Evolutionary conservation across 2,797 vertebrate genomes (phyloP).

Genomic region (Antennarius maculatus): DNA sequence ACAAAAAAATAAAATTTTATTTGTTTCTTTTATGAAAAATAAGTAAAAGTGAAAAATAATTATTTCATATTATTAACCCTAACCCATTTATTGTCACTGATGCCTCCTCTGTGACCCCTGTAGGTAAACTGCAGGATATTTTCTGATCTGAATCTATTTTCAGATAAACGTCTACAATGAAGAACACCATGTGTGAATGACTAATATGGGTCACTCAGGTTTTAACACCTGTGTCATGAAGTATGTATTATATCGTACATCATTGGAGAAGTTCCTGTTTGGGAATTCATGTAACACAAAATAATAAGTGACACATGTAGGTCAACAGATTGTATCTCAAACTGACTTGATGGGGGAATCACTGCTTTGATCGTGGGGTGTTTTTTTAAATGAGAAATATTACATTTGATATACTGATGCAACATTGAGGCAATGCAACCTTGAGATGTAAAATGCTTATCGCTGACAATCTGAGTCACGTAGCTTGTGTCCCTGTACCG

Average conservation of each 20-base stretch:
- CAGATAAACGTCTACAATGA: slow-evolving; percentile 16
- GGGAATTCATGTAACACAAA: slow-evolving; percentile 36
- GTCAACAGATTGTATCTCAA: slow-evolving; percentile 59
- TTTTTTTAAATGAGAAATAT: slow-evolving; percentile 74
- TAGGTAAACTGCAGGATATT: too few relatives aligned
- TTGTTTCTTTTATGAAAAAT: too few relatives aligned
- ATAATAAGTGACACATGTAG: slow-evolving; percentile 70
- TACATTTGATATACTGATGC: slow-evolving; percentile 73
- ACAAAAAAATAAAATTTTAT: too few relatives aligned
- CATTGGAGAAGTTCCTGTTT: slow-evolving; percentile 31
- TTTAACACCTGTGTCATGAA: slow-evolving; percentile 42
- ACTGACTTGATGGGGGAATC: slow-evolving; percentile 54
- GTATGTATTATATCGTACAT: slow-evolving; percentile 23
- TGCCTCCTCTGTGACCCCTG: too few relatives aligned
- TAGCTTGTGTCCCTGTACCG: slow-evolving; percentile 16
- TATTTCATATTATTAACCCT: too few relatives aligned
- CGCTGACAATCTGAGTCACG: slow-evolving; percentile 61
- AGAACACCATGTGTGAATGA: background rate
- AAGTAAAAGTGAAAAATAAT: too few relatives aligned
- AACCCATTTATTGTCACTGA: too few relatives aligned
- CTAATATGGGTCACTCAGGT: slow-evolving; percentile 30
- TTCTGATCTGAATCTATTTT: background rate
- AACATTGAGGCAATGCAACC: slow-evolving; percentile 63
- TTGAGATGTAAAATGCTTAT: slow-evolving; percentile 71
- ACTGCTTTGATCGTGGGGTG: slow-evolving; percentile 66